These are phyloP conservation scores for Hypercompe scribonia DNA, from an alignment of 2,888 invertebrate species.

Conservation along the genomic window DNA sequence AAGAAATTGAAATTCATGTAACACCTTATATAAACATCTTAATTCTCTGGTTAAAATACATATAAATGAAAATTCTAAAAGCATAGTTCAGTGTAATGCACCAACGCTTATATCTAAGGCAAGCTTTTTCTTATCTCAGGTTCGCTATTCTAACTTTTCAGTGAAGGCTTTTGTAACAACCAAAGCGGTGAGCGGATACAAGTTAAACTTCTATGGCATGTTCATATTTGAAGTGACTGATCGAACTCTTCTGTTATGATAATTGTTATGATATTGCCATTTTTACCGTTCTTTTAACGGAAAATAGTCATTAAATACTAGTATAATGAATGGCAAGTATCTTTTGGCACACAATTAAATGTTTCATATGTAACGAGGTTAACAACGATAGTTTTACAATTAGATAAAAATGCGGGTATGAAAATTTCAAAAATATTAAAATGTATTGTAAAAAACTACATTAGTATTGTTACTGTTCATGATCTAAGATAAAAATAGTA, in stretches of 20 bases:
- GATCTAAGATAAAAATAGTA: neutral
- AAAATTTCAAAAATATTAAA: neutral
- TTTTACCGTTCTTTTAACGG: neutral
- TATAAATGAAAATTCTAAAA: conserved; percentile 42
- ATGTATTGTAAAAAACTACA: neutral
- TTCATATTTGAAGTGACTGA: neutral
- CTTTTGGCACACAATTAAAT: neutral
- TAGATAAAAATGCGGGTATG: neutral
- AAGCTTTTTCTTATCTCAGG: conserved; percentile 70
- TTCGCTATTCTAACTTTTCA: conserved; percentile 61
- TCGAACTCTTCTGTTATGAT: neutral
- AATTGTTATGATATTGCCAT: neutral
- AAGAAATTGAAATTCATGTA: no score
- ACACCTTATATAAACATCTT: conserved; percentile 16
- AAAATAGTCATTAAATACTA: neutral
- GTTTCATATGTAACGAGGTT: neutral
- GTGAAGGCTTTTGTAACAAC: conserved; percentile 40
- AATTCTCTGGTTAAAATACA: conserved; percentile 10
- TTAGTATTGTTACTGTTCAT: neutral
- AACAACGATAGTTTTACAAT: neutral
- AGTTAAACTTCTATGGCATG: neutral
- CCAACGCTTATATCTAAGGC: conserved; percentile 63
- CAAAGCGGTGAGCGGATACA: conserved; percentile 29
- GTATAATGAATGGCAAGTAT: neutral
- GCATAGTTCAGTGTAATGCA: conserved; percentile 60